Evolutionary conservation across 2,888 invertebrate species (phyloP).

Genomic region (Cremastobaeus sp.): DNA sequence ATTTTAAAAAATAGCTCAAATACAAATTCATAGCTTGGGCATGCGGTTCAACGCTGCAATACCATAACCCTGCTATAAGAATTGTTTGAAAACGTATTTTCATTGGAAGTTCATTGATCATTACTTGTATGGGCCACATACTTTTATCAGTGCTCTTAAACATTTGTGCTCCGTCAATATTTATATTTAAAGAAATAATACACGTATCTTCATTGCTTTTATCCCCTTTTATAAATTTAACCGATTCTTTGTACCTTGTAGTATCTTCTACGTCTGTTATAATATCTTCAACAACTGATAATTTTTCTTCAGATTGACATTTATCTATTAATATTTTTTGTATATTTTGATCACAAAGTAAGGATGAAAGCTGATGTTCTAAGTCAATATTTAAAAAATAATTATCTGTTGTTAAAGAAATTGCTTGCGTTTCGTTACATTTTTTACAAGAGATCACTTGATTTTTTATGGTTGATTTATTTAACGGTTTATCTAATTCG

Average conservation of each 20-base stretch:
- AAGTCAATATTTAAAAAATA: constrained; percentile 24
- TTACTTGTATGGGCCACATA: constrained; percentile 22
- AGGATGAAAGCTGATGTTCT: constrained; percentile 14
- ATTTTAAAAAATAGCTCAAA: constrained; percentile 22
- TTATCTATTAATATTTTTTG: constrained; percentile 10
- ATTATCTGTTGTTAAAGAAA: constrained; percentile 29
- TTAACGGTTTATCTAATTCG: constrained; percentile 6
- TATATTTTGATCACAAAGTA: constrained; percentile 13
- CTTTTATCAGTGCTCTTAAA: constrained; percentile 23
- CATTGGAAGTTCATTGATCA: constrained; percentile 25
- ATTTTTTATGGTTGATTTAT: constrained; percentile 16
- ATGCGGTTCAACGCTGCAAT: constrained; percentile 16
- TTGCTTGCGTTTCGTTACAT: constrained; percentile 14
- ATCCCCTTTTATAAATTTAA: neutral
- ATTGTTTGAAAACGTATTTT: constrained; percentile 11
- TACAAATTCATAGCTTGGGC: constrained; percentile 31
- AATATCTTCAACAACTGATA: neutral
- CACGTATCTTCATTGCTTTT: neutral
- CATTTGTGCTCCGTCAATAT: constrained; percentile 30
- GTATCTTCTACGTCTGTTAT: constrained; percentile 30
- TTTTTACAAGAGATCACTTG: neutral
- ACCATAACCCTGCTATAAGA: constrained; percentile 37
- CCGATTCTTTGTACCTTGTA: constrained; percentile 14
- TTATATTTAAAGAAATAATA: constrained; percentile 23
- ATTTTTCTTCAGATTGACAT: neutral